Evolutionary conservation across 2,797 vertebrate genomes (phyloP), one percentile per base, ranked within the genome.

Genomic region (Dendrocincla tyrannina): DNA sequence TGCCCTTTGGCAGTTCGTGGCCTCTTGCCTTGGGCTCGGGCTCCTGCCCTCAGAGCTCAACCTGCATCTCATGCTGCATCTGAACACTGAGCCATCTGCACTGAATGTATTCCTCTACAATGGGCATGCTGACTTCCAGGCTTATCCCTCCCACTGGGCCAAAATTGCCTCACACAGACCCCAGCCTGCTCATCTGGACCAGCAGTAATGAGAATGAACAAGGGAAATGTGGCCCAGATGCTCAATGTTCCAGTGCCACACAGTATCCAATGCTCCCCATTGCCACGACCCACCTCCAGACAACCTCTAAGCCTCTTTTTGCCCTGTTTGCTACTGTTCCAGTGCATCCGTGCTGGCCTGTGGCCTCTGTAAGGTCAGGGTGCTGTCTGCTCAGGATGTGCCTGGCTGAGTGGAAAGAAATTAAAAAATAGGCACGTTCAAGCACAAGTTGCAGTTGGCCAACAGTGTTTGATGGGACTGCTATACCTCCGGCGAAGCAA

Each of bases 251-350:
- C 17, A 1, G 32, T 12, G 44, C n/a, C 28, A 6, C 0, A 0
- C 33, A 17, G 35, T 9, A 3, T n/a, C n/a, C 13, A 4, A 24
- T 20, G 39, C 47, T 46, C 47, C 4, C 3, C 35, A 0, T 6
- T 39, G 17, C 77, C 25, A 1, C 2, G 1, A 30, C 9, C 24
- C 39, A 17, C 13, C 17, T 49, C 10, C 28, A 64, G n/a, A 25
- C 1, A 5, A 4, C 42, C 27, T 53, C 32, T 35, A 17, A 20
- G 42, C 12, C 3, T 1, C 13, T 44, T 59, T 25, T 32, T 27
- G 35, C 17, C 13, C 60, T 0, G 0, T 41, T 32, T 44, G 30
- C 32, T 23, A 27, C 20, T 0, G 0, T 9, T 39, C 72, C 1
- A 2, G 23, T 32, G 55, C 14, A 3, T 13, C 50, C 1, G 0